A percentile compares a stretch with the other conserved stretches of the same genome.
Conservation (phyloP, 2,888 invertebrate genomes). For the Trachelus troglodyta region DNA sequence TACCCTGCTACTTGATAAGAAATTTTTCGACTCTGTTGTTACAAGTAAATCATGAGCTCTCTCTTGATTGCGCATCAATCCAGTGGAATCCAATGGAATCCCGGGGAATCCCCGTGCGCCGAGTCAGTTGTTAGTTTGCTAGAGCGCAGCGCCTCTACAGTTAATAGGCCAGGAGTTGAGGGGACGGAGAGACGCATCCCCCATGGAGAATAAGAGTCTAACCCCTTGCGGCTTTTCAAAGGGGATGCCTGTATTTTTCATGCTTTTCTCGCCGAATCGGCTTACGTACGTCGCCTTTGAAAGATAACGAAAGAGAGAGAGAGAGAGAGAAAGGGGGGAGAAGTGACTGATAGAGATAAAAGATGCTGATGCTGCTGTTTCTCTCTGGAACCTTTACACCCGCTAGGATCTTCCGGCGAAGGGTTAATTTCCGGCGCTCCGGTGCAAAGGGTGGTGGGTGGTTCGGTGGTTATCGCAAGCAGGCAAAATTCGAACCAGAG, state of each 20-base stretch:
- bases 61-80: background rate
- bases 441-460: conserved; percentile 15
- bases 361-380: background rate
- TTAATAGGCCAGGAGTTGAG: background rate
- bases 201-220: background rate
- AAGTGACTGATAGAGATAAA: conserved; percentile 11
- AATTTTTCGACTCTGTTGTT: background rate
- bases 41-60: background rate
- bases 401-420: conserved; percentile 13
- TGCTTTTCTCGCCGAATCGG: background rate
- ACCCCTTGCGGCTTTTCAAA: background rate
- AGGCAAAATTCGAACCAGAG: background rate
- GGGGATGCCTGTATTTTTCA: background rate
- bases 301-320: background rate
- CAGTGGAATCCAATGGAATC: too few relatives aligned
- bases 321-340: background rate
- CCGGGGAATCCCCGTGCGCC: too few relatives aligned
- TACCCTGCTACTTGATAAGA: background rate
- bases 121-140: background rate
- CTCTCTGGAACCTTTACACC: background rate
- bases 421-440: conserved; percentile 35
- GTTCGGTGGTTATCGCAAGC: conserved; percentile 7
- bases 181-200: background rate
- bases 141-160: background rate
- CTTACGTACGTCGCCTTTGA: background rate